Evolutionary conservation across 1,140 invertebrate genomes (phyloP), one percentile per base, ranked within the genome.

Genomic region (Gryllus bimaculatus): DNA sequence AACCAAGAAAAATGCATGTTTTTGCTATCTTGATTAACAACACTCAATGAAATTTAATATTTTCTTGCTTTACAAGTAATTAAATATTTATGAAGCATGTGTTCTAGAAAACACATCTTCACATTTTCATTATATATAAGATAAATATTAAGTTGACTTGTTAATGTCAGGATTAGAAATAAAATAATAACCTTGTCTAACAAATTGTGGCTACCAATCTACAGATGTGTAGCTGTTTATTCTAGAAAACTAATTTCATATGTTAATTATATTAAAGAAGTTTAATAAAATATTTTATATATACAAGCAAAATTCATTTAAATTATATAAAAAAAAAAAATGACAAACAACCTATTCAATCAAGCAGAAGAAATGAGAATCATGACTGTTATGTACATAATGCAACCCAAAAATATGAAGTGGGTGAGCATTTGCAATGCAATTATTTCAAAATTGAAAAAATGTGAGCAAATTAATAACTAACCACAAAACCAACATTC

Each of bases 311-410:
- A 66, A 66, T 66, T 66, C 18, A 66, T 66, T 66, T 66, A 66
- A 10, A 66, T 10, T 39, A 39, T 39, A 39, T n/a, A n/a, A n/a
- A n/a, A 13, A 66, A 10, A 66, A 66, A 66, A 66, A 66, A 66
- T 66, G 54, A 10, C 54, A 66, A 66, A 66, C 54, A 66, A 66
- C 54, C 54, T 66, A 66, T 76, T 76, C 15, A 76, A 48, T 21
- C 76, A 77, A 77, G 76, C 76, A 77, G 76, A 77, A 21, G 47
- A 77, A 77, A 77, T 77, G 18, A 77, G 47, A 77, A 77, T 48
- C 21, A 47, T 47, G 26, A 8, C 7, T 39, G 13, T 48, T 8
- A 18, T 18, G 54, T 66, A 66, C 18, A 66, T 39, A 39, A 39
- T 66, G 54, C 54, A 66, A 66, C 10, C 54, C 18, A 66, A 66